Base-by-base conservation (phyloP, 2,113 vertebrate species). In the Spea multiplicata region DNA sequence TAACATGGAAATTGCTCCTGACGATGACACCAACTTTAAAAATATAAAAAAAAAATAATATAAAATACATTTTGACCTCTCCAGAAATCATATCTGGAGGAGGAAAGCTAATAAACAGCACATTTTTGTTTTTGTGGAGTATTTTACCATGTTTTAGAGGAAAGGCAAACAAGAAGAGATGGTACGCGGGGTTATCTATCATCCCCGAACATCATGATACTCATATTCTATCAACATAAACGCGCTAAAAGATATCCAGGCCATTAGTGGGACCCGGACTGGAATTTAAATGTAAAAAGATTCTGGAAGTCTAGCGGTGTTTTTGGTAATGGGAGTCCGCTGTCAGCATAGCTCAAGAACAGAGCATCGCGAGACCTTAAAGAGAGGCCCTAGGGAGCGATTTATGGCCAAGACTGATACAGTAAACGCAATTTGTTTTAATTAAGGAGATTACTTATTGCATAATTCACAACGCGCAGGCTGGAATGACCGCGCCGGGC, bases 401-500 rank as follows among this genome's bases (percentile, higher is more conserved):
- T 90, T 90, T 86, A 86, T 85, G 80, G 53, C 78, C 61, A 0
- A 12, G 83, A 84, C 84, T 84, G 86, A 87, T 88, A 86, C 83
- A 84, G 86, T 85, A 88, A 88, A 89, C 0, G 84, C 83, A 83
- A 88, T 91, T 90, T 90, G 83, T 91, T 90, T 90, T 90, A 90
- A 91, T 91, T 90, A 90, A 88, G 85, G 83, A 64, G 59, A 90
- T 88, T 81, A 84, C 66, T 88, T 91, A 86, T 90, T 89, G 87
- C 87, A 90, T 89, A 90, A 90, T 88, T 88, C 87, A 90, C 86
- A 66, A 80, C 83, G 85, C 45, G 5, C 79, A 66, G 30, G 84
- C 76, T 86, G 75, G 86, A 90, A 89, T 88, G 88, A 87, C 87
- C 9, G 16, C 68, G 77, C 77, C 73, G 86, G 84, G 85, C 87